Percentiles rank a stretch among this genome's conserved stretches.
Conservation (phyloP, 2,797 vertebrate genomes). For the Nothura maculosa region DNA sequence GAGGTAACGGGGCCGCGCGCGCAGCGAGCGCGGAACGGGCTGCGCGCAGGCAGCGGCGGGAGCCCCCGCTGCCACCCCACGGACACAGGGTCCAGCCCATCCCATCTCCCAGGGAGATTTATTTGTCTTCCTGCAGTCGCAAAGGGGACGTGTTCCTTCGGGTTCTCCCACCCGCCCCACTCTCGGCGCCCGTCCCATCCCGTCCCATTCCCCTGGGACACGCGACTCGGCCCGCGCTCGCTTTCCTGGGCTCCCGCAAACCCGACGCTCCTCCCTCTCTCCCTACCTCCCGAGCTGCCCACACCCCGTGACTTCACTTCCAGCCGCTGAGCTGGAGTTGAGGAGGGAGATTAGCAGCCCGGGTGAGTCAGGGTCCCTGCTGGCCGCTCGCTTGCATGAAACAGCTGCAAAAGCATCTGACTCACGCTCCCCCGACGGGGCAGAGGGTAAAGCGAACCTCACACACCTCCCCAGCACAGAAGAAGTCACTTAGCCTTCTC, state of each 20-base stretch:
- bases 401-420: slow-evolving; percentile 53
- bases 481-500: not conserved
- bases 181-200: not conserved
- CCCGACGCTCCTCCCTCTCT: not conserved
- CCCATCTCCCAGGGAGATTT: too few species aligned
- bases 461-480: not conserved
- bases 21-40: not conserved
- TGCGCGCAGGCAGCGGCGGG: not conserved
- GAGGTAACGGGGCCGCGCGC: slow-evolving; percentile 23
- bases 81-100: too few species aligned
- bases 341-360: not conserved
- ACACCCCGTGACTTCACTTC: not conserved
- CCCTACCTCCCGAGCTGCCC: not conserved
- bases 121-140: not conserved
- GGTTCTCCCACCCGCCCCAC: too few species aligned
- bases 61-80: fast-evolving
- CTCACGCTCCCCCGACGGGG: not conserved
- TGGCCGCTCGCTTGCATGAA: not conserved
- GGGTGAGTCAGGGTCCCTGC: slow-evolving; percentile 51
- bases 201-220: not conserved
- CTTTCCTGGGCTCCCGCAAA: fast-evolving
- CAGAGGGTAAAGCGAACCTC: not conserved
- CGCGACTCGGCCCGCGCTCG: too few species aligned
- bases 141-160: fast-evolving
- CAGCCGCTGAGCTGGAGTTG: not conserved